Percentiles rank a stretch among this genome's conserved stretches.
Conservation (phyloP, 2,888 invertebrate genomes). For the Stenchaetothrips biformis region DNA sequence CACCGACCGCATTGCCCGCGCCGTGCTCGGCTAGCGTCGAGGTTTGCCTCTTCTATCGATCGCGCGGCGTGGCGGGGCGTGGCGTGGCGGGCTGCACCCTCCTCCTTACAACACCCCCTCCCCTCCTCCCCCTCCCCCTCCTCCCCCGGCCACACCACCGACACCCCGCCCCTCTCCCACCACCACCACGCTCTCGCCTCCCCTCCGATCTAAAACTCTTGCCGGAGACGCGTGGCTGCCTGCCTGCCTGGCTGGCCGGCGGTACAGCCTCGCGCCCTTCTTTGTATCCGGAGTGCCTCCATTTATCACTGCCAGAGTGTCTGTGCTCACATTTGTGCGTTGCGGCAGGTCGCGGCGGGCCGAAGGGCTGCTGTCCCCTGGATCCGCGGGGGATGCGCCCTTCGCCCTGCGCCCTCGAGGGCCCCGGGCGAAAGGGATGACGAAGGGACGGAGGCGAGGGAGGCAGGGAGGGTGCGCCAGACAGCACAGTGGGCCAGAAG, state of each 20-base stretch:
- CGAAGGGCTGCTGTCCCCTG: not conserved
- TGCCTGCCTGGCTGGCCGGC: not conserved
- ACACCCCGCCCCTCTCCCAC: not conserved
- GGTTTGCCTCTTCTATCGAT: slow-evolving; percentile 14
- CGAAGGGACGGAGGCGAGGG: slow-evolving; percentile 12
- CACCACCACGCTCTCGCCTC: not conserved
- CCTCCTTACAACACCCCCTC: not conserved
- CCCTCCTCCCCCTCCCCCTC: not conserved
- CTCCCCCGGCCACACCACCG: not conserved
- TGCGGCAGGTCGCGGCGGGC: slow-evolving; percentile 4
- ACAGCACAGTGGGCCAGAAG: slow-evolving; percentile 31
- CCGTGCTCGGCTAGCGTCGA: too few relatives aligned
- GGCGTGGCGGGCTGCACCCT: not conserved
- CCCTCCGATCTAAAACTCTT: not conserved
- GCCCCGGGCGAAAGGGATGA: not conserved
- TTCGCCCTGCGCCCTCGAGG: not conserved
- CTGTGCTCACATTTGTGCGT: slow-evolving; percentile 9
- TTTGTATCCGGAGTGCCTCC: slow-evolving; percentile 6
- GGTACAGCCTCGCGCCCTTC: not conserved
- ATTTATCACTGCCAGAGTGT: slow-evolving; percentile 24
- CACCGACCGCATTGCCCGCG: not conserved
- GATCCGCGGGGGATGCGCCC: not conserved
- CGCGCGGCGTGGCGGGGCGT: not conserved
- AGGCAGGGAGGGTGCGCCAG: slow-evolving; percentile 30
- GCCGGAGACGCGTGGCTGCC: not conserved